phyloP scores from a whole-genome alignment of 2,888 invertebrate genomes.

The Entomobrya multifasciata region DNA sequence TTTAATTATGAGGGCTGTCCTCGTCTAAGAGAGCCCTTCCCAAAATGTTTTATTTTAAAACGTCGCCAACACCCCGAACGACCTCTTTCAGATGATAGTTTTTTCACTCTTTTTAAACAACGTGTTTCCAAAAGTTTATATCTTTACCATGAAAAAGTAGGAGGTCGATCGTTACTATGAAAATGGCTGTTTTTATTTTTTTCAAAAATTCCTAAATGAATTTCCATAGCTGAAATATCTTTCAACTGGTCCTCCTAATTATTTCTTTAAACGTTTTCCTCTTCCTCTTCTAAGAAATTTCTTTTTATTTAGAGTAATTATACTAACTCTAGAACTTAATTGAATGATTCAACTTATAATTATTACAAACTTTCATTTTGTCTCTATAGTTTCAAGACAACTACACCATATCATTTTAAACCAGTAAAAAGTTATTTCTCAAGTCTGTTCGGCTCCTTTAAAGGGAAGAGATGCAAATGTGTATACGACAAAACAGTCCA shows the following conservation, averaged over 20 bases:
- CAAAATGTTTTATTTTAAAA: constrained; percentile 59
- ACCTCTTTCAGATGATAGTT: constrained; percentile 20
- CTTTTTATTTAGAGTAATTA: constrained; percentile 8
- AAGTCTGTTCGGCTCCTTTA: constrained; percentile 32
- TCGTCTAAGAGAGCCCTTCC: constrained; percentile 55
- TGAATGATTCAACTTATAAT: not conserved
- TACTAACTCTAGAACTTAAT: too few relatives aligned
- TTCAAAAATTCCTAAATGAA: too few relatives aligned
- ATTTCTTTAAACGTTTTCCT: not conserved
- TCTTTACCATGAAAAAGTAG: not conserved
- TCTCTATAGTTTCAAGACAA: not conserved
- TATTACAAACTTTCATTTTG: not conserved
- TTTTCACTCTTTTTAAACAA: not conserved
- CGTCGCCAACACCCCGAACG: constrained; percentile 66
- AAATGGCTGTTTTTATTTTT: constrained; percentile 4
- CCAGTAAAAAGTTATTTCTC: not conserved
- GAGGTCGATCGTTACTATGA: not conserved
- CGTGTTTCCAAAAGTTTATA: not conserved
- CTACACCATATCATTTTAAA: not conserved
- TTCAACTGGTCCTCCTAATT: too few relatives aligned
- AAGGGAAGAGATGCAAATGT: constrained; percentile 27
- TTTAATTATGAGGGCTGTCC: constrained; percentile 60
- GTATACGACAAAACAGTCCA: too few relatives aligned
- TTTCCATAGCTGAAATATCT: constrained; percentile 14
- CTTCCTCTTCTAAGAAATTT: not conserved